Evolutionary conservation across 2,113 vertebrate genomes (phyloP).

Genomic region (Pseudopipra pipra): DNA sequence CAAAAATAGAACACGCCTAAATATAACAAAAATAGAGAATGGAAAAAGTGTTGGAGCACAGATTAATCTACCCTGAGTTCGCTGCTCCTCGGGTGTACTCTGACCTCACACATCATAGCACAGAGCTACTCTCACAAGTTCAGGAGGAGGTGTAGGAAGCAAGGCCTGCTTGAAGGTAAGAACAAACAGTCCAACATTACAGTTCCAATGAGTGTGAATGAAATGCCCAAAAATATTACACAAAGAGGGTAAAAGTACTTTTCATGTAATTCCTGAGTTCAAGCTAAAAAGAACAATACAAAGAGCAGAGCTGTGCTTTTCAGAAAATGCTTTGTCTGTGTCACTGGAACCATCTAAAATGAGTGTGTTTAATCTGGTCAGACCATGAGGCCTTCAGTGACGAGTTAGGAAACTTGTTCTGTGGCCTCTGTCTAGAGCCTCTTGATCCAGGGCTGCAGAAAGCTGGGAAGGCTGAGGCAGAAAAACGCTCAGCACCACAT

Average conservation of each 20-base stretch:
- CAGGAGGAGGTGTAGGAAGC: not conserved
- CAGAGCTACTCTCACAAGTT: not conserved
- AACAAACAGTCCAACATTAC: not conserved
- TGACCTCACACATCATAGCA: not conserved
- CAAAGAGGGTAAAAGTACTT: not conserved
- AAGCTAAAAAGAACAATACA: not conserved
- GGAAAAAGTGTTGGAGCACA: not conserved
- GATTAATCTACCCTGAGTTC: not conserved
- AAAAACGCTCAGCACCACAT: not conserved
- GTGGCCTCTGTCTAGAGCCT: not conserved
- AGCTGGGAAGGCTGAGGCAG: not conserved
- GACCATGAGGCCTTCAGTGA: not conserved
- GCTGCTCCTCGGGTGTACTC: not conserved
- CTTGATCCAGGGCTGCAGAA: not conserved
- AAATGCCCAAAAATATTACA: not conserved
- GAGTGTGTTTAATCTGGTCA: not conserved
- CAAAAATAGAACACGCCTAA: slow-evolving; percentile 4
- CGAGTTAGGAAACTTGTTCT: not conserved
- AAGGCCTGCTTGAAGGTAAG: not conserved
- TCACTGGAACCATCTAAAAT: not conserved
- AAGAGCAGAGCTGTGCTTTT: not conserved
- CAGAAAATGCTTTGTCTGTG: not conserved
- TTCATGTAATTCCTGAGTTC: slow-evolving; percentile 31
- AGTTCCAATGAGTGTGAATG: not conserved
- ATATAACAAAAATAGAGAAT: not conserved